A percentile compares a stretch with the other conserved stretches of the same genome.
Conservation (phyloP, 2,797 vertebrate genomes). For the Gallinago nigripennis region DNA sequence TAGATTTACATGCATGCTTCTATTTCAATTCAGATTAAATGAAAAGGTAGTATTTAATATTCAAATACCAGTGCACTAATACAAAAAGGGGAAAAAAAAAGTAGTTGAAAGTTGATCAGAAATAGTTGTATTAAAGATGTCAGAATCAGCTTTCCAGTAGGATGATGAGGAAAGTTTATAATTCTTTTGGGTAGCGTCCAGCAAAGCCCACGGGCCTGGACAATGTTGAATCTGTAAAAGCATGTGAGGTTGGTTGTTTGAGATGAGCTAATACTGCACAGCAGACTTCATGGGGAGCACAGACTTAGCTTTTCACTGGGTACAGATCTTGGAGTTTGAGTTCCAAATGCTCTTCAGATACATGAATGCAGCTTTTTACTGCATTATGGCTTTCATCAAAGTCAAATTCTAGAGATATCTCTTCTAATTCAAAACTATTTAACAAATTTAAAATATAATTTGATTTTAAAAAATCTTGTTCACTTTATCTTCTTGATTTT, state of each 20-base stretch:
- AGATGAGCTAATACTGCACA: background rate
- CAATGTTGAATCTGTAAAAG: background rate
- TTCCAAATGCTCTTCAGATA: background rate
- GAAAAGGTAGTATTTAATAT: background rate
- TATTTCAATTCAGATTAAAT: background rate
- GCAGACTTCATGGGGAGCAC: background rate
- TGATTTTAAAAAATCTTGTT: background rate
- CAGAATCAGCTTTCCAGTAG: background rate
- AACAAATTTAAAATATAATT: background rate
- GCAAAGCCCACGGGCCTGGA: background rate
- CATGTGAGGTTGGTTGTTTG: background rate
- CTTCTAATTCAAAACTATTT: background rate
- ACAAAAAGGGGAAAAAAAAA: background rate
- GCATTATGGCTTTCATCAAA: background rate
- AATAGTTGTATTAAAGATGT: background rate
- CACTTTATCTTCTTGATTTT: background rate
- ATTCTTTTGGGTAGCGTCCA: background rate
- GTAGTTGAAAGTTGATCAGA: background rate
- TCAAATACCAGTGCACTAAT: background rate
- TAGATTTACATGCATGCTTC: background rate
- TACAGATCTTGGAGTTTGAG: background rate
- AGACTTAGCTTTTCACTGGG: background rate
- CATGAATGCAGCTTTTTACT: background rate
- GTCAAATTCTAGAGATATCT: background rate
- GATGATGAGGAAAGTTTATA: background rate